Base-by-base conservation (phyloP, 2,888 invertebrate genomes). In the Syrphus vitripennis region DNA sequence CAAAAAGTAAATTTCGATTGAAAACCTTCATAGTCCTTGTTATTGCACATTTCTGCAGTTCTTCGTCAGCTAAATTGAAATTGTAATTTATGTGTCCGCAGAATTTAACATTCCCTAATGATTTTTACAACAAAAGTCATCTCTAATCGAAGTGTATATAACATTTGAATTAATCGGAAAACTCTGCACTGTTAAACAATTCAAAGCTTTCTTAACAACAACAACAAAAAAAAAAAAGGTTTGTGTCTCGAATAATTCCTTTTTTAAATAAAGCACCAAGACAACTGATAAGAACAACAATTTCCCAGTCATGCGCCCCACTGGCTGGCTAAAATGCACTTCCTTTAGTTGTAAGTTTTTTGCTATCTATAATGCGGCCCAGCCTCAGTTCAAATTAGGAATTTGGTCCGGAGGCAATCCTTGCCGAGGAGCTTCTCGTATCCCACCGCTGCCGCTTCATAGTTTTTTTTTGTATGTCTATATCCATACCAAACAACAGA, bases 381-480 rank as follows among this genome's bases (percentile, higher is more conserved):
- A 84, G 84, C 84, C 84, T 84, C 84, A 84, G 84, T 84, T 81
- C 34, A 76, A 81, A 81, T 81, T 77, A 81, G 53, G 67, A 81
- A 69, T 69, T 76, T 81, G 84, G 84, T 84, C 76, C 81, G 67
- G 76, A 84, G 84, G 76, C 81, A 71, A 78, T 83, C 65, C 42
- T 65, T 80, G 80, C 74, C 75, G 71, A 57, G 59, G 59, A 70
- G 76, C 72, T 69, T 55, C 50, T 84, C 63, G 70, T 63, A 84
- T 81, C 81, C 84, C 81, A 72, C 76, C 76, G 84, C 61, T 75
- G 26, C 37, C 61, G 83, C 79, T 55, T 42, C 67, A 48, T 48
- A 31, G 24, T 50, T 45, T 45, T 10, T 42, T 45, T 42, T 59
- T 40, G 16, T 21, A 37, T 59, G 50, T 65, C 70, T 24, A 50